phyloP scores from a whole-genome alignment of 2,113 vertebrate genomes.

The Scatophagus argus region DNA sequence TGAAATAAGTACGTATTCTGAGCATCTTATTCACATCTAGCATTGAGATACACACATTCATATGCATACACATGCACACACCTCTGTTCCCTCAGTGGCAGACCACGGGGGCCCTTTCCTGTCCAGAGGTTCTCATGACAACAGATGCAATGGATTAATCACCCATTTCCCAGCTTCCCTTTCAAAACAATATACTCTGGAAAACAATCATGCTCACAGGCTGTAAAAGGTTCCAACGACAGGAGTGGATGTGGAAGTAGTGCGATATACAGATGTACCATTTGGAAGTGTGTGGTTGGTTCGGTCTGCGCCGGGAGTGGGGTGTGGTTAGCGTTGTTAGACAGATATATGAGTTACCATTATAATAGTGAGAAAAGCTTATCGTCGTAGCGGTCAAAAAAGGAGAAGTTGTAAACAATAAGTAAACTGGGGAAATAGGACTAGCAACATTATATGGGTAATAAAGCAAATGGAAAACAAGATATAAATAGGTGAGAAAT shows the following conservation, averaged over 20 bases:
- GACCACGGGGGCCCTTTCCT: constrained; percentile 36
- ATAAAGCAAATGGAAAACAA: background rate
- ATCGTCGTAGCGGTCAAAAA: constrained; percentile 41
- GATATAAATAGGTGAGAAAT: background rate
- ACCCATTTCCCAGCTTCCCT: constrained; percentile 68
- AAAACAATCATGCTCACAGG: constrained; percentile 63
- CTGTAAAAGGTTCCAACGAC: constrained; percentile 42
- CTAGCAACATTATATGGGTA: background rate
- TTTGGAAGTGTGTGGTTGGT: constrained; percentile 46
- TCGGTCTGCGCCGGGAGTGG: constrained; percentile 33
- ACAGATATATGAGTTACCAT: constrained; percentile 41
- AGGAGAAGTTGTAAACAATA: constrained; percentile 39
- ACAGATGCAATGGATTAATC: constrained; percentile 70
- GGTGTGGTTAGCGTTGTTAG: constrained; percentile 58
- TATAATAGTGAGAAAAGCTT: constrained; percentile 21
- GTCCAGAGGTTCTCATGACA: constrained; percentile 65
- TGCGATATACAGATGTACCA: constrained; percentile 40
- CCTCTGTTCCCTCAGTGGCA: constrained; percentile 26
- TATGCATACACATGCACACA: background rate
- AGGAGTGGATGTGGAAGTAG: constrained; percentile 52
- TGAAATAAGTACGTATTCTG: constrained; percentile 1
- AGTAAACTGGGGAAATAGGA: background rate
- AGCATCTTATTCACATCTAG: constrained; percentile 2
- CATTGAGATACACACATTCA: constrained; percentile 30
- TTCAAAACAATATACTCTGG: constrained; percentile 67